Base-by-base conservation (phyloP, 2,888 invertebrate species). In the Xestobium rufovillosum region DNA sequence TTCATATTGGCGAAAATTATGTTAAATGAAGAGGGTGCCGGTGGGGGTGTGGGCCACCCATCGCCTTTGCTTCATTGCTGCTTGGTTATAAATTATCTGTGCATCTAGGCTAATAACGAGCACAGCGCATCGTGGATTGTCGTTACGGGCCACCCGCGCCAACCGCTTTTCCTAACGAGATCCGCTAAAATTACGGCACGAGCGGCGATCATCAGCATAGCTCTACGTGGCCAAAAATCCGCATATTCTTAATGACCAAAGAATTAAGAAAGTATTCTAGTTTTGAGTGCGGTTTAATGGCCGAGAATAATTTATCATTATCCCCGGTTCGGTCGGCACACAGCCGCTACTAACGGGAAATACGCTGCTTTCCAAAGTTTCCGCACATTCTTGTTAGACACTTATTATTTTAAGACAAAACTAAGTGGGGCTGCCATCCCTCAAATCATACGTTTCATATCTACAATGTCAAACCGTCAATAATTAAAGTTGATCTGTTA, bases 181-280 rank as follows among this genome's bases (percentile, higher is more conserved):
- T 57, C 54, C 50, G 51, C 53, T 54, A 52, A 57, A 62, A 61
- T 61, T 61, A 63, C 60, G 60, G 59, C 58, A 57, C 53, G 50
- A 59, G 51, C 57, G 55, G 54, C 52, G 55, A 56, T 39, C 58
- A 57, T 57, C 57, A 55, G 53, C 52, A 54, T 51, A 50, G 52
- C 44, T 36, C 42, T 43, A 39, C 46, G 50, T 50, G 44, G 43
- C 53, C 54, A 56, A 57, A 59, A 56, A 55, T 55, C 52, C 53
- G 53, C 51, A 56, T 52, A 57, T 53, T 56, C 57, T 59, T 59
- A 60, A 61, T 59, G 59, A 57, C 58, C 55, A 53, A 59, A 53
- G 60, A 61, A 61, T 60, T 60, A 57, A 57, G 56, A 52, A 55
- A 52, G 52, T 53, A 51, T 53, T 51, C 46, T 43, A 47, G 51